Evolutionary conservation across 2,888 invertebrate genomes (phyloP).

Genomic region (Nemotelus nigrinus): DNA sequence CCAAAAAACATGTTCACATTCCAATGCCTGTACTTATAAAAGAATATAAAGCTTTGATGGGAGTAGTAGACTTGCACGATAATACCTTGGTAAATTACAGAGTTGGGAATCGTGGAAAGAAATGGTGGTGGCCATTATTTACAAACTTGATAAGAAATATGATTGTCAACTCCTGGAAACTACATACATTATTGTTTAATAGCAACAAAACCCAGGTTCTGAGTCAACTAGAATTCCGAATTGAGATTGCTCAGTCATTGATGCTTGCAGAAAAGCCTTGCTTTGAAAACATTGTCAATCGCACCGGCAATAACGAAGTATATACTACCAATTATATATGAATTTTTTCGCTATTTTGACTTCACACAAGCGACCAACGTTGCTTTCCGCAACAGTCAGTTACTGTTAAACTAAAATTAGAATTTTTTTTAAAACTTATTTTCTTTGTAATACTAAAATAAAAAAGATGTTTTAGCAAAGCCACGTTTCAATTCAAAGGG

Average conservation of each 20-base stretch:
- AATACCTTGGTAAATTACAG: slow-evolving; percentile 47
- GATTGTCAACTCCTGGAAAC: not conserved
- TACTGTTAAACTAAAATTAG: no score
- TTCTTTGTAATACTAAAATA: no score
- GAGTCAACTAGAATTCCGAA: not conserved
- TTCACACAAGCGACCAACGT: no score
- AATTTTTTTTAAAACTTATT: no score
- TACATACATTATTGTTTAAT: not conserved
- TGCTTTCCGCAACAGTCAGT: no score
- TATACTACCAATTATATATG: no score
- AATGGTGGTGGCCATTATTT: slow-evolving; percentile 51
- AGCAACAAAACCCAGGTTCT: not conserved
- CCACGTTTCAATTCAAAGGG: no score
- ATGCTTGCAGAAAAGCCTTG: no score
- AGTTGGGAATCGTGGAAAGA: slow-evolving; percentile 49
- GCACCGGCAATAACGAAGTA: no score
- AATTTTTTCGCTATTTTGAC: no score
- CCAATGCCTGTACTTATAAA: not conserved
- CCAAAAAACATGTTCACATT: not conserved
- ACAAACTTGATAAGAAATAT: not conserved
- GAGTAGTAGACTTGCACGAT: slow-evolving; percentile 48
- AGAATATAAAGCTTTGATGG: slow-evolving; percentile 47
- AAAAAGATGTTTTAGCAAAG: no score
- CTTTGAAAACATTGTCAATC: no score
- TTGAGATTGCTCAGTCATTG: not conserved